These are phyloP conservation scores for Candidula unifasciata DNA, from an alignment of 2,888 invertebrate genomes.

Conservation along the genomic window DNA sequence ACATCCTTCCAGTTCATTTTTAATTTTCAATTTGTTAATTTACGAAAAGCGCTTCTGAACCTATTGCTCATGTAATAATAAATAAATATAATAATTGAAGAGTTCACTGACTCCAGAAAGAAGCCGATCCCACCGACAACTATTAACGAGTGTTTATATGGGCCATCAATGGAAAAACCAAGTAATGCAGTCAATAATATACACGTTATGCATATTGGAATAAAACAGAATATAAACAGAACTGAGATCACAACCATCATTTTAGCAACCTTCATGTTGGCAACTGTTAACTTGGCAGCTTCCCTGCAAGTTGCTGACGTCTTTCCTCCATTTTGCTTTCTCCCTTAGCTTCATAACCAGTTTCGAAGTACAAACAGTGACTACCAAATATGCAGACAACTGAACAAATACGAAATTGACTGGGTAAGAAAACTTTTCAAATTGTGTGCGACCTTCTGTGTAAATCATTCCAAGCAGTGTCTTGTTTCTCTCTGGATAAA, in stretches of 20 bases:
- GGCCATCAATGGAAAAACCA: not conserved
- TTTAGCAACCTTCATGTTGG: not conserved
- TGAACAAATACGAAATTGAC: not conserved
- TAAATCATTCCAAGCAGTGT: not conserved
- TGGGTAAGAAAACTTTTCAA: not conserved
- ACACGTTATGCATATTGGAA: not conserved
- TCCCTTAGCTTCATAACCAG: not conserved
- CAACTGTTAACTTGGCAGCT: not conserved
- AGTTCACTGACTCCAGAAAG: too few relatives aligned
- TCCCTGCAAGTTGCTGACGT: not conserved
- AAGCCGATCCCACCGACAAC: too few relatives aligned
- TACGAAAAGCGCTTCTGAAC: too few relatives aligned
- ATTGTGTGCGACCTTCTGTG: not conserved
- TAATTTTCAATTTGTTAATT: too few relatives aligned
- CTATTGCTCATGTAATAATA: too few relatives aligned
- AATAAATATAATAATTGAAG: too few relatives aligned
- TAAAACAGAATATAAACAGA: not conserved
- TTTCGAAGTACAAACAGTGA: not conserved
- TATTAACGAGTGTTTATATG: not conserved
- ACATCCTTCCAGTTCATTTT: too few relatives aligned
- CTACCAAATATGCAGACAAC: not conserved
- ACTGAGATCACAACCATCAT: not conserved
- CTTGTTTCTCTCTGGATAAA: not conserved
- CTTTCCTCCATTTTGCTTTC: not conserved
- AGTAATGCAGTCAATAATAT: not conserved